These are phyloP conservation scores for Thalassaphorura encarpata DNA, from an alignment of 1,140 invertebrate species.

Conservation along the genomic window DNA sequence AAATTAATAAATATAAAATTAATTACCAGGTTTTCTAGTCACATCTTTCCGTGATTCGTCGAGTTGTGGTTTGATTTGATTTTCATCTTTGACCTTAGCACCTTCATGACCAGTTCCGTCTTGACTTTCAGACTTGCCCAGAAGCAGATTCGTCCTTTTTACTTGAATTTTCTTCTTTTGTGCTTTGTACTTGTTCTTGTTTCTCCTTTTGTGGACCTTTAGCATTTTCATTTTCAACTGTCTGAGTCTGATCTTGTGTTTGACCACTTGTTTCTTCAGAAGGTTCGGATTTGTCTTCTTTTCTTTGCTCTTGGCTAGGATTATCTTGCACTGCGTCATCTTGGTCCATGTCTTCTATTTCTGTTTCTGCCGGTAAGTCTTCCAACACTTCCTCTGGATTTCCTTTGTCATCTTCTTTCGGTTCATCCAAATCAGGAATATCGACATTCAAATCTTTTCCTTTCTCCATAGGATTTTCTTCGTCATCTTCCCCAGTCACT, in stretches of 20 bases:
- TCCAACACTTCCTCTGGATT: slow-evolving; percentile 35
- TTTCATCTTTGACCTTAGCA: slow-evolving; percentile 40
- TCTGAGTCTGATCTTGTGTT: slow-evolving; percentile 8
- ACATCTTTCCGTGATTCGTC: slow-evolving; percentile 29
- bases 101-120: slow-evolving; percentile 51
- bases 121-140: slow-evolving; percentile 50
- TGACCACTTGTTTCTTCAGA: slow-evolving; percentile 32
- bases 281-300: slow-evolving; percentile 42
- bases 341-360: slow-evolving; percentile 21
- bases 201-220: slow-evolving; percentile 44
- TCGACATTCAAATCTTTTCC: slow-evolving; percentile 27
- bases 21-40: slow-evolving; percentile 12
- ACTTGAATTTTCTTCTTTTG: slow-evolving; percentile 28
- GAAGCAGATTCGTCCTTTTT: slow-evolving; percentile 46
- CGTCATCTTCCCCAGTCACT: slow-evolving; percentile 27
- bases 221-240: slow-evolving; percentile 35
- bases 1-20: neutral
- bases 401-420: slow-evolving; percentile 40
- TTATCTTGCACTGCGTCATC: slow-evolving; percentile 3
- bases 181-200: slow-evolving; percentile 40
- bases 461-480: slow-evolving; percentile 19
- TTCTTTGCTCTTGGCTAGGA: slow-evolving; percentile 31
- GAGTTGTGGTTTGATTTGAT: slow-evolving; percentile 43
- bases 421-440: slow-evolving; percentile 24
- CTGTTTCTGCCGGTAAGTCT: slow-evolving; percentile 35